Conservation (phyloP, 2,888 invertebrate genomes). For the Caenorhabditis sp. region DNA sequence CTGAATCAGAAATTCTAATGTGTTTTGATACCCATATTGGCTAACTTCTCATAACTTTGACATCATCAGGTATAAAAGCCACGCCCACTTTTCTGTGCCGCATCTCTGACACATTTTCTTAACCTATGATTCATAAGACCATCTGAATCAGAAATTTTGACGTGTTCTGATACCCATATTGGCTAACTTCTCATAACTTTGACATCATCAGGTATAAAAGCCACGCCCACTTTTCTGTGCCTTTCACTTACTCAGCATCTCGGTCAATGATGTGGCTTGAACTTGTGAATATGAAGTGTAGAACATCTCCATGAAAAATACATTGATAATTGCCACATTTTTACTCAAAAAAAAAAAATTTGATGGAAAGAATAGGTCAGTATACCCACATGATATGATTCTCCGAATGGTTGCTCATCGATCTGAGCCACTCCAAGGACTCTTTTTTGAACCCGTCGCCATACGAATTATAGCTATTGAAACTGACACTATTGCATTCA, state of each 20-base stretch:
- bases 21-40: no score
- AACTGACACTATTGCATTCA: conserved; percentile 58
- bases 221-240: neutral
- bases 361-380: neutral
- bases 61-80: no score
- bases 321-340: conserved; percentile 61
- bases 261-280: conserved; percentile 52
- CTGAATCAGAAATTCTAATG: no score
- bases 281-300: conserved; percentile 67
- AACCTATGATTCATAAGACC: no score
- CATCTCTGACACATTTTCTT: no score
- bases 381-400: conserved; percentile 20
- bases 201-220: no score
- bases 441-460: conserved; percentile 57
- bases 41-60: no score
- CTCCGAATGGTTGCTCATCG: conserved; percentile 12
- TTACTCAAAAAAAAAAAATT: conserved; percentile 17
- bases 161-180: no score
- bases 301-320: conserved; percentile 65
- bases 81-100: no score
- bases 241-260: conserved; percentile 31
- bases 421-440: conserved; percentile 52
- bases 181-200: no score
- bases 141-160: no score
- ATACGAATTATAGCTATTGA: conserved; percentile 62